Evolutionary conservation across 2,113 vertebrate species (phyloP).

Genomic region (Arothron firmamentum): DNA sequence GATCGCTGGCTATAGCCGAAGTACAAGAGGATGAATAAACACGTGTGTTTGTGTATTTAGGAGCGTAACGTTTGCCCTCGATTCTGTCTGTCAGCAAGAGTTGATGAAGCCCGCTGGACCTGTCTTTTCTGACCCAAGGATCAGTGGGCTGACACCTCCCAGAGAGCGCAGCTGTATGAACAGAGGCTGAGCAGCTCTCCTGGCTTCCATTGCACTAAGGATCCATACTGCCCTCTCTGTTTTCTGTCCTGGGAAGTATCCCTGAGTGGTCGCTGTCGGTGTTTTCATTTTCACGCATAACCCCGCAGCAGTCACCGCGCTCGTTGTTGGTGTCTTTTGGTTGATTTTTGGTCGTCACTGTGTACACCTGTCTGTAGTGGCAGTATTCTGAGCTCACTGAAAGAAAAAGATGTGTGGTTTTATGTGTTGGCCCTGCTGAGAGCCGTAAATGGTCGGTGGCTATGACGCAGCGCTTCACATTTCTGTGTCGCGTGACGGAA

Average conservation of each 20-base stretch:
- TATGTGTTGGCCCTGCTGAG: conserved; percentile 28
- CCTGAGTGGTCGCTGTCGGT: conserved; percentile 51
- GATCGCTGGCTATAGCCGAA: conserved; percentile 43
- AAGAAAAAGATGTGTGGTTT: conserved; percentile 61
- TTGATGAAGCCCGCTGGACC: conserved; percentile 36
- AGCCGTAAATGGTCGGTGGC: conserved; percentile 22
- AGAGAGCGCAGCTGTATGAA: conserved; percentile 36
- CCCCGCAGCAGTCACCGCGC: conserved; percentile 45
- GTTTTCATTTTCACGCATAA: conserved; percentile 17
- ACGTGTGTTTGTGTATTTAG: conserved; percentile 30
- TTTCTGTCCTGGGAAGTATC: conserved; percentile 42
- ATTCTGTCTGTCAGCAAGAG: conserved; percentile 48
- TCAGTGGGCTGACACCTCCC: conserved; percentile 31
- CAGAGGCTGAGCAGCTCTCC: conserved; percentile 37
- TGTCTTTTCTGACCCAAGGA: conserved; percentile 35
- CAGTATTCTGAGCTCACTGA: conserved; percentile 55
- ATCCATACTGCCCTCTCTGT: conserved; percentile 67
- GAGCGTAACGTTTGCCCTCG: conserved; percentile 52
- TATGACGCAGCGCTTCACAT: conserved; percentile 13
- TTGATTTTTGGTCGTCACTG: not conserved
- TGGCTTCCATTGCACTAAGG: conserved; percentile 74
- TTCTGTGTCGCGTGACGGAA: conserved; percentile 8
- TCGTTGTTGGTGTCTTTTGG: conserved; percentile 31
- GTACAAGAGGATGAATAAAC: conserved; percentile 44
- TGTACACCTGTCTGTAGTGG: conserved; percentile 33